Percentiles rank a stretch among this genome's conserved stretches.
Conservation (phyloP, 2,113 vertebrate genomes). For the Ammodytes dubius region DNA sequence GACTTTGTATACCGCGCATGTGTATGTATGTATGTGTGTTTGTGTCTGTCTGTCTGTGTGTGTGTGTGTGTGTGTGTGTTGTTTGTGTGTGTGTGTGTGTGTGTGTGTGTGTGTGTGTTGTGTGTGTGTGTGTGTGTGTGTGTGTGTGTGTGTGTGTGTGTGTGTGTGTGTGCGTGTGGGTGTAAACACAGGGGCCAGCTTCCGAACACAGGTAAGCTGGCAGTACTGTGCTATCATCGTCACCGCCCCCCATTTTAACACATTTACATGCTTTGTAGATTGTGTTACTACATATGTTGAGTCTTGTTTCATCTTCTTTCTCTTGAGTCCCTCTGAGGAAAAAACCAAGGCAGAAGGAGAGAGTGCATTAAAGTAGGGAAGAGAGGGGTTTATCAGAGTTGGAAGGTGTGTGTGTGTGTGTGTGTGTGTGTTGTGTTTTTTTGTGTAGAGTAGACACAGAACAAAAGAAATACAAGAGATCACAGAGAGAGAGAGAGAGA, state of each 20-base stretch:
- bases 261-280: constrained; percentile 64
- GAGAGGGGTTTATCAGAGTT: constrained; percentile 44
- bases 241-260: constrained; percentile 20
- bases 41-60: no score
- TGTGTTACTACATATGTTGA: constrained; percentile 66
- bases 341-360: constrained; percentile 32
- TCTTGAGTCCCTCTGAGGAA: constrained; percentile 49
- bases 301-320: constrained; percentile 51
- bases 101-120: constrained; percentile 32
- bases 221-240: constrained; percentile 42
- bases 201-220: constrained; percentile 57
- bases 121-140: no score
- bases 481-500: constrained; percentile 30
- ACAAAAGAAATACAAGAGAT: constrained; percentile 59
- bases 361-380: constrained; percentile 51
- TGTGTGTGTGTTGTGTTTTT: neutral
- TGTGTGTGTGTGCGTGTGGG: constrained; percentile 27
- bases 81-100: constrained; percentile 7
- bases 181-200: constrained; percentile 30
- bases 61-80: no score
- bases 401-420: constrained; percentile 17
- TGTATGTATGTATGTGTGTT: constrained; percentile 31
- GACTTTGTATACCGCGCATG: constrained; percentile 41
- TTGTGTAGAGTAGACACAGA: constrained; percentile 42
- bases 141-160: no score